phyloP scores from a whole-genome alignment of 2,888 invertebrate species.

The Phyto melanocephala region DNA sequence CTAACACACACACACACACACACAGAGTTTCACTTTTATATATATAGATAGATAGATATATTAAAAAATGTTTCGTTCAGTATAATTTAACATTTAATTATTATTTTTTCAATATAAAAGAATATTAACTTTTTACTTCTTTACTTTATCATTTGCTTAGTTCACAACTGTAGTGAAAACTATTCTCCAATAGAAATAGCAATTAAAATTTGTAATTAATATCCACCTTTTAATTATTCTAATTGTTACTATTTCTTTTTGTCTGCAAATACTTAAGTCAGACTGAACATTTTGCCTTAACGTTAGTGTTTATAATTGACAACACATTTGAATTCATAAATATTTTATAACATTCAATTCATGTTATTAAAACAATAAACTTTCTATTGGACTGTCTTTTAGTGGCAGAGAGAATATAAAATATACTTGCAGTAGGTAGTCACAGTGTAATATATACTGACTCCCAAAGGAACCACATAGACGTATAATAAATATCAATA shows the following conservation, averaged over 20 bases:
- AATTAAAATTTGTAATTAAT: slow-evolving; percentile 32
- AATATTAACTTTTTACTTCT: no score
- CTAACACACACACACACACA: no score
- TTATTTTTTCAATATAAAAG: no score
- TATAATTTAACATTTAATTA: no score
- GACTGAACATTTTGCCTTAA: not conserved
- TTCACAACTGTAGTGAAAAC: no score
- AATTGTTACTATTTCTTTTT: not conserved
- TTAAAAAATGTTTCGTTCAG: no score
- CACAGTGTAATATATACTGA: not conserved
- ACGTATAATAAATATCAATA: not conserved
- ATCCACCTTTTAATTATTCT: slow-evolving; percentile 46
- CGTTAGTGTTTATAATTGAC: slow-evolving; percentile 21
- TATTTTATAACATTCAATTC: slow-evolving; percentile 42
- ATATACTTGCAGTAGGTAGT: not conserved
- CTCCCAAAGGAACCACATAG: not conserved
- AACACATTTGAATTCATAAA: slow-evolving; percentile 32
- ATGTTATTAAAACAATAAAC: slow-evolving; percentile 40
- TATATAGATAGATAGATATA: no score
- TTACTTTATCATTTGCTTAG: no score
- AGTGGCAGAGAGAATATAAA: not conserved
- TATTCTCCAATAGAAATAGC: slow-evolving; percentile 2
- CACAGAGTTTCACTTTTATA: no score
- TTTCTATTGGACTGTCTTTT: not conserved
- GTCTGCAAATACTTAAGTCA: not conserved